Evolutionary conservation across 2,888 invertebrate genomes (phyloP), one percentile per base, ranked within the genome.

Genomic region (Plebejus anna): DNA sequence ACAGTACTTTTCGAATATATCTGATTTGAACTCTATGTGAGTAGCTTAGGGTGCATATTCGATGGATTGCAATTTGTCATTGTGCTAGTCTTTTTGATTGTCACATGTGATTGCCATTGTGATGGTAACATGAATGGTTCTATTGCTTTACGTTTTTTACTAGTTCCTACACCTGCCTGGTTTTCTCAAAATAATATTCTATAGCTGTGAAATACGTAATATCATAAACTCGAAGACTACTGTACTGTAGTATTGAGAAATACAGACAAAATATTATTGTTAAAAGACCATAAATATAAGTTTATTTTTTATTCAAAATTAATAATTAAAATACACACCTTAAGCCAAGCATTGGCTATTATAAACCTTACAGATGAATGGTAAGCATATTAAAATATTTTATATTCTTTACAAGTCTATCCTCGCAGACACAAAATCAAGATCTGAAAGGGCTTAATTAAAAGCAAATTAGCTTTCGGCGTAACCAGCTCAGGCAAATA

Each of bases 61-160:
- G 16, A 55, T 55, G 13, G 51, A 16, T n/a, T 2, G 6, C 16
- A 28, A 28, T 55, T 55, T 28, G 89, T 89, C 88, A 88, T 94
- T 92, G 89, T 93, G 82, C 82, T 84, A 82, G 90, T 91, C 88
- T 92, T 92, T 90, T 88, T 88, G 88, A 87, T 88, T 94, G 94
- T 94, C 94, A 93, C 91, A 93, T 92, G 91, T 91, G 90, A 92
- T 91, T 85, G 85, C 89, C 82, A 91, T 93, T 94, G 93, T 93
- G 84, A 88, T 89, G 86, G 86, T 86, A 83, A 84, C 85, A 88
- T 91, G 88, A 89, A 92, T 90, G 87, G 89, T 82, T 82, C 86
- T 85, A 88, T 88, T 85, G 84, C 83, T 85, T 89, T 90, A 89
- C 82, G 82, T 86, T 84, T 84, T 84, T 83, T 86, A 82, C 83